Evolutionary conservation across 1,140 invertebrate species (phyloP).

Genomic region (Gerris buenoi): DNA sequence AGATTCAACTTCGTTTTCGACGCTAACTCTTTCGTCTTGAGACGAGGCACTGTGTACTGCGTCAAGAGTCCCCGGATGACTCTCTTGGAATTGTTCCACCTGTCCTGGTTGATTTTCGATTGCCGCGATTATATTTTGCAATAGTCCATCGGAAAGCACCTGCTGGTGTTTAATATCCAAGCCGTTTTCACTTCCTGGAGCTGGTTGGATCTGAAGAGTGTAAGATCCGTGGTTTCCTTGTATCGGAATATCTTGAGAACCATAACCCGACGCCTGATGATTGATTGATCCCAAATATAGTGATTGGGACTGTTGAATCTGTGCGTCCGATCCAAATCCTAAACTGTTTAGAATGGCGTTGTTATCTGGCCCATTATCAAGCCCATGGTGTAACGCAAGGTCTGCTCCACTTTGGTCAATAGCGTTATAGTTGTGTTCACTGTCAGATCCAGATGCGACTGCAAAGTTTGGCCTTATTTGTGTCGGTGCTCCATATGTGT

Average conservation of each 20-base stretch:
- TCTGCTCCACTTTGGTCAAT: neutral
- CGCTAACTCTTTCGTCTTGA: neutral
- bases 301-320: constrained; percentile 10
- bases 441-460: neutral
- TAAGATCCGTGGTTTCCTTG: constrained; percentile 47
- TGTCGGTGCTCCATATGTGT: neutral
- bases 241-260: constrained; percentile 35
- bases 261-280: neutral
- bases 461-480: neutral
- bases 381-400: neutral
- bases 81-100: constrained; percentile 8
- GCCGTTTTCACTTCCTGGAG: constrained; percentile 28
- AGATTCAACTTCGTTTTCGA: constrained; percentile 3
- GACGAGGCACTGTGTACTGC: constrained; percentile 8
- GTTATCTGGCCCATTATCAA: neutral
- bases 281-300: constrained; percentile 10
- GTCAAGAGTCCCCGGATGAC: constrained; percentile 7
- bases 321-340: constrained; percentile 6
- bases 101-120: constrained; percentile 42
- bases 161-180: constrained; percentile 47
- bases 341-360: constrained; percentile 13
- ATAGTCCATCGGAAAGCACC: constrained; percentile 53
- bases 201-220: constrained; percentile 52
- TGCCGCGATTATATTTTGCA: constrained; percentile 59
- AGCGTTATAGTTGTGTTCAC: constrained; percentile 2